Conservation (phyloP, 1,140 invertebrate genomes). For the Zaprionus lachaisei region DNA sequence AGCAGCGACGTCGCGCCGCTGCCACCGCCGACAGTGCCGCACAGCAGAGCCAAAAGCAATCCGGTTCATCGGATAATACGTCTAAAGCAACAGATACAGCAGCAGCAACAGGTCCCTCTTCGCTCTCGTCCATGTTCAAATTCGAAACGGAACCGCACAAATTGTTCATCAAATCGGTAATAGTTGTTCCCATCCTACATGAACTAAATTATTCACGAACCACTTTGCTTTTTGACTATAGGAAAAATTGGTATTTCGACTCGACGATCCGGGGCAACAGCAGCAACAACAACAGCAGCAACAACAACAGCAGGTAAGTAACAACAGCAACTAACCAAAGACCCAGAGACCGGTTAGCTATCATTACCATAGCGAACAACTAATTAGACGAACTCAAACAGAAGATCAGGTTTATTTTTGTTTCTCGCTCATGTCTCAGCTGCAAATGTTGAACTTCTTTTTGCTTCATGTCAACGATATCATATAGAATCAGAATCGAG, state of each 20-base stretch:
- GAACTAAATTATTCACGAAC: background rate
- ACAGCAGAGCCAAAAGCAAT: constrained; percentile 5
- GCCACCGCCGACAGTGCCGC: constrained; percentile 13
- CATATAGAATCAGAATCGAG: no score
- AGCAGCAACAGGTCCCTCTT: background rate
- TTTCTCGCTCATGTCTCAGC: background rate
- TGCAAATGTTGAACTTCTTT: no score
- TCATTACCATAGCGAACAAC: constrained; percentile 1
- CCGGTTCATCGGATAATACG: constrained; percentile 7
- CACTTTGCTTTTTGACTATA: constrained; percentile 14
- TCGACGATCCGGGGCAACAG: constrained; percentile 26
- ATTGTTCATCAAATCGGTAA: constrained; percentile 46
- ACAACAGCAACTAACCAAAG: background rate
- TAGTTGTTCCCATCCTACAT: background rate
- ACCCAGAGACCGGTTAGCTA: constrained; percentile 1
- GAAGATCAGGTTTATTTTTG: constrained; percentile 3
- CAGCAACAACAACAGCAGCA: background rate
- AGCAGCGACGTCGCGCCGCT: constrained; percentile 31
- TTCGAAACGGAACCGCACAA: constrained; percentile 41
- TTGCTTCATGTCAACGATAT: no score
- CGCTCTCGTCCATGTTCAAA: constrained; percentile 27
- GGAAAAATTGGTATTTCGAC: constrained; percentile 36
- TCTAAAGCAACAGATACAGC: background rate
- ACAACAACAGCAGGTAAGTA: constrained; percentile 17
- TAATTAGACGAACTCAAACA: background rate